These are phyloP conservation scores for Selenia dentaria DNA, from an alignment of 2,888 invertebrate genomes.

Conservation along the genomic window DNA sequence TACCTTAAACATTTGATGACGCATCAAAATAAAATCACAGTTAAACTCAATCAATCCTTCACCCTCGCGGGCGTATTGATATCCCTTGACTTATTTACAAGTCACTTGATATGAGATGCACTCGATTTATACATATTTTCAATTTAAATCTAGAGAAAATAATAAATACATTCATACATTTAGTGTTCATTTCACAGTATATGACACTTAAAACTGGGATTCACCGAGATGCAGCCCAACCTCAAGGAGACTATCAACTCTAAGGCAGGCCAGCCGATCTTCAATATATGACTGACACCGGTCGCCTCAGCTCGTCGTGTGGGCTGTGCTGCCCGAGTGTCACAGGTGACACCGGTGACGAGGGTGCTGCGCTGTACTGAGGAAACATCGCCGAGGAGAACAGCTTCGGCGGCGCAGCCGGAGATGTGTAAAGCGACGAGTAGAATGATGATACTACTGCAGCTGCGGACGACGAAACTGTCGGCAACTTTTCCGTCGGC, in stretches of 20 bases:
- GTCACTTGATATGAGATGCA: slow-evolving; percentile 73
- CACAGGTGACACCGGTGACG: slow-evolving; percentile 76
- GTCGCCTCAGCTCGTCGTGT: slow-evolving; percentile 86
- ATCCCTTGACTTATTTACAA: slow-evolving; percentile 67
- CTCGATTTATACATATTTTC: slow-evolving; percentile 48
- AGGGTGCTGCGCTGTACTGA: slow-evolving; percentile 78
- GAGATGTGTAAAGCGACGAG: slow-evolving; percentile 87
- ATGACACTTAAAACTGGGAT: slow-evolving; percentile 45
- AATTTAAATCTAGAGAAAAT: slow-evolving; percentile 60
- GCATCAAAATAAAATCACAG: slow-evolving; percentile 79
- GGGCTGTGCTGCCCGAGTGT: slow-evolving; percentile 77
- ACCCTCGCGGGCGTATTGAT: slow-evolving; percentile 46
- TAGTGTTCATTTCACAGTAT: slow-evolving; percentile 56
- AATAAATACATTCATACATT: slow-evolving; percentile 69
- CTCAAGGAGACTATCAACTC: slow-evolving; percentile 53
- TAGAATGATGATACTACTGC: slow-evolving; percentile 89
- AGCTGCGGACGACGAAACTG: slow-evolving; percentile 77
- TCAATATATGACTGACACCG: slow-evolving; percentile 90
- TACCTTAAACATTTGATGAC: slow-evolving; percentile 64
- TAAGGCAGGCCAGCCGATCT: slow-evolving; percentile 76
- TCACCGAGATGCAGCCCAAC: slow-evolving; percentile 50
- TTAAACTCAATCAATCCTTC: slow-evolving; percentile 58
- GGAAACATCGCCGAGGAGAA: slow-evolving; percentile 81
- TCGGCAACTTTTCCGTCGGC: slow-evolving; percentile 74
- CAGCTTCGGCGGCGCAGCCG: slow-evolving; percentile 77